Base-by-base conservation (phyloP, 1,140 invertebrate species). In the Neoseiulus cucumeris region DNA sequence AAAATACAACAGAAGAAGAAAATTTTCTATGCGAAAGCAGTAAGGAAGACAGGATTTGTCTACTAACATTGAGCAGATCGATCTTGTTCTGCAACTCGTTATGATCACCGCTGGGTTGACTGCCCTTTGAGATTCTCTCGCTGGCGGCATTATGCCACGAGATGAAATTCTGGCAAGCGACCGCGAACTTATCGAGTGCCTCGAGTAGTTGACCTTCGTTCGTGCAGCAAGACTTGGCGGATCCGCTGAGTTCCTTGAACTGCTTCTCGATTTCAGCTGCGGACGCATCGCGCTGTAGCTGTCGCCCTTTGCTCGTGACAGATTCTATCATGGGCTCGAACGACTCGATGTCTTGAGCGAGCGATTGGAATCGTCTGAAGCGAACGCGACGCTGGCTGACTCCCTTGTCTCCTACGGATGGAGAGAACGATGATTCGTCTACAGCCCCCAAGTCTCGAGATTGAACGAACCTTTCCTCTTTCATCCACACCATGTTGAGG, bases 261-360 rank as follows among this genome's bases (percentile, higher is more conserved):
- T 91, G 91, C 47, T 81, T 85, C 0, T 87, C 87, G 30, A 93
- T 92, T 76, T 91, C 89, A 9, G 87, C 71, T n/a, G 72, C 70
- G 17, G 59, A 65, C 17, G 25, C 25, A 29, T 65, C 44, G 45
- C 68, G 41, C 76, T 85, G 85, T 65, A 91, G 76, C 76, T 90
- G 87, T 70, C 88, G 89, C 65, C 89, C 89, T 79, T 91, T 92
- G 39, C 85, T 87, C 44, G 87, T 85, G 14, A 92, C 87, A 39
- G 88, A 91, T 73, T 91, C 87, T 70, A 93, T 92, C 87, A 92
- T 91, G 4, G 90, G 90, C 75, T 92, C 89, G 76, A 92, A 90
- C 18, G 87, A 89, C 65, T 91, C 89, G 71, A 93, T 91, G 76
- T 93, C 89, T 76, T 91, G 88, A 18, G 92, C 88, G 72, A 93